Conservation (phyloP, 1,140 invertebrate genomes). For the Neodiprion fabricii region DNA sequence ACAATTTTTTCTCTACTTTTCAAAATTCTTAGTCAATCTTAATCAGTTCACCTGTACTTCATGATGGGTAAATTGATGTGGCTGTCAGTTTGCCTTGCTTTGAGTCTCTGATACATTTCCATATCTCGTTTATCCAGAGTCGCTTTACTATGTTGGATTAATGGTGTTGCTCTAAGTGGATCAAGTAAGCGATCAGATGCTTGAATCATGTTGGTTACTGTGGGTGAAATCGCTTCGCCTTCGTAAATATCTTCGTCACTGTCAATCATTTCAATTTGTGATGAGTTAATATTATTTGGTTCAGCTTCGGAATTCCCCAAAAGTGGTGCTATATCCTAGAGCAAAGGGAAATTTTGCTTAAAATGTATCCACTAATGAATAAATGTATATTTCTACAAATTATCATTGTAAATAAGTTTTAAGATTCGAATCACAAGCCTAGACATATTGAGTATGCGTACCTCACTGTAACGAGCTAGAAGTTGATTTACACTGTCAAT, state of each 20-base stretch:
- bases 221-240: not conserved
- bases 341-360: not conserved
- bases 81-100: not conserved
- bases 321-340: not conserved
- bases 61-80: not conserved
- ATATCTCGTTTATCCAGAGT: not conserved
- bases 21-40: too few species aligned
- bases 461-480: conserved; percentile 36
- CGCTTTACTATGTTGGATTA: not conserved
- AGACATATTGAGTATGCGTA: conserved; percentile 10
- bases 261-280: not conserved
- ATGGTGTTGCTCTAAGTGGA: not conserved
- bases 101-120: not conserved
- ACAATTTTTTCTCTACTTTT: too few species aligned
- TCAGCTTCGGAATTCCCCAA: not conserved
- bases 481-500: conserved; percentile 33
- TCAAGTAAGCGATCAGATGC: not conserved
- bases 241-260: not conserved
- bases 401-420: conserved; percentile 10
- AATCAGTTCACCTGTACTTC: not conserved
- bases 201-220: not conserved
- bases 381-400: not conserved
- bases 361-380: not conserved
- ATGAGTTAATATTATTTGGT: not conserved
- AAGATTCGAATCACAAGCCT: conserved; percentile 10